Evolutionary conservation across 2,888 invertebrate genomes (phyloP).

Genomic region (Eilema caniola): DNA sequence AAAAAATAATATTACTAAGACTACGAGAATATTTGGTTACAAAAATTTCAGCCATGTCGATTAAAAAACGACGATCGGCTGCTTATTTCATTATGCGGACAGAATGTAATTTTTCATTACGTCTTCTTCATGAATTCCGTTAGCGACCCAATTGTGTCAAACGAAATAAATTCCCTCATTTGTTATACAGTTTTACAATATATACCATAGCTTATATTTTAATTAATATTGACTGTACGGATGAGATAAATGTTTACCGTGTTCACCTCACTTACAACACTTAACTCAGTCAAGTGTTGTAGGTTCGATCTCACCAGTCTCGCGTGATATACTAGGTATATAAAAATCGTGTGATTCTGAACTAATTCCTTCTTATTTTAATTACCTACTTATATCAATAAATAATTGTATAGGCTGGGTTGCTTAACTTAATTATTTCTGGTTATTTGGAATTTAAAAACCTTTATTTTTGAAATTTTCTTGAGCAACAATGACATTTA

Average conservation of each 20-base stretch:
- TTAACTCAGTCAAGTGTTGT: no score
- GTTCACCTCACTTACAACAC: neutral
- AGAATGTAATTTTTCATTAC: slow-evolving; percentile 69
- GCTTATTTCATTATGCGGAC: slow-evolving; percentile 65
- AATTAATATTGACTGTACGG: neutral
- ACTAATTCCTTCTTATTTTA: no score
- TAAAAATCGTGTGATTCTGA: neutral
- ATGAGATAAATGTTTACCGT: neutral
- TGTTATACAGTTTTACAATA: slow-evolving; percentile 40
- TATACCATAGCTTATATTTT: neutral
- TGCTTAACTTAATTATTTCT: no score
- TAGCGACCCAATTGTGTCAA: slow-evolving; percentile 69
- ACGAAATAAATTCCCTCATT: slow-evolving; percentile 59
- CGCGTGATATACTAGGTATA: no score
- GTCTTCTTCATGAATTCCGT: slow-evolving; percentile 67
- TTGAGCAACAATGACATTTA: neutral
- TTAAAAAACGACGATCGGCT: slow-evolving; percentile 61
- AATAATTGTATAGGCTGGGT: no score
- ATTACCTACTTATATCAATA: no score
- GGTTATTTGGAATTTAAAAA: no score
- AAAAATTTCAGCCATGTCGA: slow-evolving; percentile 54
- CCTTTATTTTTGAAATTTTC: no score
- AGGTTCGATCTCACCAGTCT: neutral
- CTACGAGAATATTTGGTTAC: slow-evolving; percentile 22
- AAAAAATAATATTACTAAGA: slow-evolving; percentile 19